These are phyloP conservation scores for Lates japonicus DNA, from an alignment of 2,797 vertebrate genomes.

Conservation along the genomic window DNA sequence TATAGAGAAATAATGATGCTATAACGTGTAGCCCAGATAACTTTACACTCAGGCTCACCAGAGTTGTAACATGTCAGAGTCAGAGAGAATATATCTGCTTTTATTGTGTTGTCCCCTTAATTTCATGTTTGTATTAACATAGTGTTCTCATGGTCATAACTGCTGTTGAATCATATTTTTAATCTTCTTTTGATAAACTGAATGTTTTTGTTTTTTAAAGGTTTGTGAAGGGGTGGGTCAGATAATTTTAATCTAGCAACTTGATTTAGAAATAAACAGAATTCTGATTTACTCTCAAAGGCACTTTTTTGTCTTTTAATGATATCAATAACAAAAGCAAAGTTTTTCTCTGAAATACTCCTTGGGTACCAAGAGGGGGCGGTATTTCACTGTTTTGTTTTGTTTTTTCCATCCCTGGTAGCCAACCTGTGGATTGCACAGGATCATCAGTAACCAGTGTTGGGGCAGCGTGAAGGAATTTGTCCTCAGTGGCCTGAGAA, in stretches of 20 bases:
- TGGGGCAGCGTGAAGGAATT: constrained; percentile 62
- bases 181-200: constrained; percentile 70
- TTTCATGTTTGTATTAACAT: constrained; percentile 66
- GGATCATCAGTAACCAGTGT: neutral
- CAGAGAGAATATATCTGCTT: constrained; percentile 67
- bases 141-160: constrained; percentile 74
- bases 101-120: constrained; percentile 59
- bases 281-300: constrained; percentile 59
- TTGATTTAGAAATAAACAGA: constrained; percentile 80
- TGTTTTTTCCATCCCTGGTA: neutral
- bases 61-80: constrained; percentile 60
- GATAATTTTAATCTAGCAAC: constrained; percentile 63
- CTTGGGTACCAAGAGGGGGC: constrained; percentile 72
- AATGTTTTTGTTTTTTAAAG: constrained; percentile 61
- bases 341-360: constrained; percentile 14
- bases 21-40: constrained; percentile 51
- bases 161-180: constrained; percentile 80
- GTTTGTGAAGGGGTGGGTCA: constrained; percentile 52
- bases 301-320: neutral
- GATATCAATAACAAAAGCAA: neutral
- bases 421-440: constrained; percentile 42
- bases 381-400: constrained; percentile 66
- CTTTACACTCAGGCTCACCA: constrained; percentile 54
- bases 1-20: constrained; percentile 48
- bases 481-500: constrained; percentile 12